Base-by-base conservation (phyloP, 1,140 invertebrate species). In the Holotrichia oblita region DNA sequence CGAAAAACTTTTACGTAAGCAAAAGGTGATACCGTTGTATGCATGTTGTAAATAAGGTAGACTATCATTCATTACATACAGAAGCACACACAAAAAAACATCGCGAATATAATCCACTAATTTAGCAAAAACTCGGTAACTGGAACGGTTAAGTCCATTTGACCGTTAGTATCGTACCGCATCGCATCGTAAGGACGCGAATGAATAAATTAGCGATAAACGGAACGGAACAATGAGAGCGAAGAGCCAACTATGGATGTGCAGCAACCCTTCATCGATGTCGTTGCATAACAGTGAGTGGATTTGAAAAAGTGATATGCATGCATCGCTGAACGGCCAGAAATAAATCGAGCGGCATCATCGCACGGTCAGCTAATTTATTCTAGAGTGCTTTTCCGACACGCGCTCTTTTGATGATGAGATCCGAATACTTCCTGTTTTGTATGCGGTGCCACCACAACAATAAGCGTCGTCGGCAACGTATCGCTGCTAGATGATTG, bases 241-340 rank as follows among this genome's bases (percentile, higher is more conserved):
- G 61, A 64, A 64, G 20, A 17, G 61, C 17, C 17, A n/a, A n/a
- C 12, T 48, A 48, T 14, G n/a, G 12, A 48, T 12, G 8, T n/a
- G 44, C 44, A 12, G 41, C 55, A 0, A 27, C 17, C 61, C 61
- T 20, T 64, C 24, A 20, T 9, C 24, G 61, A 14, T 9, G 20
- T 20, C 17, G 22, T 12, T 48, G 12, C n/a, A 48, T 3, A 48
- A 12, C 6, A n/a, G 44, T 14, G 12, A n/a, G 61, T 20, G 17
- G 61, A 64, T 64, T 64, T 27, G 61, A 64, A n/a, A n/a, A n/a
- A n/a, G n/a, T n/a, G n/a, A n/a, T n/a, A n/a, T 64, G 61, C 61
- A 22, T 64, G 61, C 61, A 64, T 64, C 61, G 61, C 61, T 24
- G 61, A 64, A 27, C 17, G n/a, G 61, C 61, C 22, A 22, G 61